Evolutionary conservation across 92 coral and sea anemone species (phyloP).

Genomic region (Scolanthus callimorphus): DNA sequence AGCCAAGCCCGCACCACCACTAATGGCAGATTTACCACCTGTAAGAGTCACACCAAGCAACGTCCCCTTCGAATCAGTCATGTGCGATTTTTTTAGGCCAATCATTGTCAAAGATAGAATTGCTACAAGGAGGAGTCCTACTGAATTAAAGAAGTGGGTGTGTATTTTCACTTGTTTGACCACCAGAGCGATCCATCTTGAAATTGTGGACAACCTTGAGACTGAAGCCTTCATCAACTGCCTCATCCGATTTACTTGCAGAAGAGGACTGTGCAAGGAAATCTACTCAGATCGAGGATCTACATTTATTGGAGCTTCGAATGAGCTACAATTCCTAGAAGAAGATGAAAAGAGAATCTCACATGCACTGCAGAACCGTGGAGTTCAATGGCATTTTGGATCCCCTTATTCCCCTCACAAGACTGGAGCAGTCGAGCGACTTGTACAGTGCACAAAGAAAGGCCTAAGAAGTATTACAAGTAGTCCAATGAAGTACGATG

Average conservation of each 20-base stretch:
- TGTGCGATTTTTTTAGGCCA: conserved; percentile 3
- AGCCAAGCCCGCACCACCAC: conserved; percentile 38
- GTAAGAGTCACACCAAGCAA: background rate
- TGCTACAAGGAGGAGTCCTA: background rate
- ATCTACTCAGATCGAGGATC: background rate
- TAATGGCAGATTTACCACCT: conserved; percentile 40
- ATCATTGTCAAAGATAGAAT: background rate
- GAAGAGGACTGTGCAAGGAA: background rate
- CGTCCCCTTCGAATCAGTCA: conserved; percentile 3
- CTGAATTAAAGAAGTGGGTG: conserved; percentile 1
- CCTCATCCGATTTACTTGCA: background rate
- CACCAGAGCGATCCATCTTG: conserved; percentile 3
- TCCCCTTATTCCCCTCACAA: background rate
- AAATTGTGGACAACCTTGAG: background rate
- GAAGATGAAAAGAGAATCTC: background rate
- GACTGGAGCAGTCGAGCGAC: background rate
- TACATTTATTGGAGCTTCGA: background rate
- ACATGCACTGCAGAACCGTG: background rate
- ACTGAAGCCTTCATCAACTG: conserved; percentile 4
- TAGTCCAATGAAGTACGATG: background rate
- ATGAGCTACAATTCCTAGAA: background rate
- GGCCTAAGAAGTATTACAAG: background rate
- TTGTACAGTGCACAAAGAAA: background rate
- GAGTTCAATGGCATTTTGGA: background rate
- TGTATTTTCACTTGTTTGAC: conserved; percentile 1